Percentiles rank a stretch among this genome's conserved stretches.
These are phyloP conservation scores for Cosmia pyralina DNA, from an alignment of 2,888 invertebrate genomes.

Conservation along the genomic window DNA sequence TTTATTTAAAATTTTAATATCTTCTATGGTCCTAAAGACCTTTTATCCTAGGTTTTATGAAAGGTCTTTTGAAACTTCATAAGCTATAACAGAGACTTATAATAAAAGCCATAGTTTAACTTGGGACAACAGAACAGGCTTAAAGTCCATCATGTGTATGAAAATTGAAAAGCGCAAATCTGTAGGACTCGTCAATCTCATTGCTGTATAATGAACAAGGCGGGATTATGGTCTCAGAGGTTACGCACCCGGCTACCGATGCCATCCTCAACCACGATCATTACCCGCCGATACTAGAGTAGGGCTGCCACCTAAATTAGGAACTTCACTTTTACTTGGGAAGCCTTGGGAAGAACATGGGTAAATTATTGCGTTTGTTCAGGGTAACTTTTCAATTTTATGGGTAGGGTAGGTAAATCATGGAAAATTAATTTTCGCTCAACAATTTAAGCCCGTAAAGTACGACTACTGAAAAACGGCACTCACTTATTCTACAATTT, in stretches of 20 bases:
- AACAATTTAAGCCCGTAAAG: neutral
- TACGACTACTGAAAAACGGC: neutral
- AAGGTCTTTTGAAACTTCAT: neutral
- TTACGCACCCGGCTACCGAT: conserved; percentile 73
- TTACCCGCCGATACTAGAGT: conserved; percentile 58
- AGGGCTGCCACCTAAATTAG: conserved; percentile 66
- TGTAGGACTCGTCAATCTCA: conserved; percentile 75
- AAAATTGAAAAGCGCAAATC: conserved; percentile 76
- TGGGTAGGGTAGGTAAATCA: neutral
- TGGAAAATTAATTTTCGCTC: neutral
- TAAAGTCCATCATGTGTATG: conserved; percentile 14
- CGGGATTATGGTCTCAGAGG: conserved; percentile 80
- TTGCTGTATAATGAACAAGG: conserved; percentile 85
- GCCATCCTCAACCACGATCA: conserved; percentile 66
- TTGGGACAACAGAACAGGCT: neutral
- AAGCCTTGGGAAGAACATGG: neutral
- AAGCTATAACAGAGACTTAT: neutral
- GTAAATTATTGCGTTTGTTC: neutral
- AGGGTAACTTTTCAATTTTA: neutral
- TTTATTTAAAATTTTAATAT: neutral
- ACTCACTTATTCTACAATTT: neutral
- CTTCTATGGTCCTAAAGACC: neutral
- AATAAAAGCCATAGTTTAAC: neutral
- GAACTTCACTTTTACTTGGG: neutral
- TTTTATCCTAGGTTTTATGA: neutral